Base-by-base conservation (phyloP, 2,888 invertebrate genomes). In the Noctua janthina region DNA sequence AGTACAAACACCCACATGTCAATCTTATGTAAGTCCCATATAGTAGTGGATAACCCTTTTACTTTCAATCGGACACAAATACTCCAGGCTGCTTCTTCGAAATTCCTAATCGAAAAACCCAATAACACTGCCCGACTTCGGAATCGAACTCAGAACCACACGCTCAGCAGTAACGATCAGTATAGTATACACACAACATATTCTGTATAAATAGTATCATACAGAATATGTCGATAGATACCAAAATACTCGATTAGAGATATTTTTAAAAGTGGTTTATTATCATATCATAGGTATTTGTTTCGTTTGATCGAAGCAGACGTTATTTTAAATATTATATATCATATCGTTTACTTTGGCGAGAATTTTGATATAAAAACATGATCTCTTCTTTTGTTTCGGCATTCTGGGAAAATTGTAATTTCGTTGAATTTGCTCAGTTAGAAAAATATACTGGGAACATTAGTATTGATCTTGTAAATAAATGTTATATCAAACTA, bases 271-370 rank as follows among this genome's bases (percentile, higher is more conserved):
- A 35, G 17, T 15, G n/a, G 46, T 54, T 46, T 80, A 80, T 80
- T 54, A 64, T 35, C 20, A 20, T 69, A 62, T 7, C 20, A 43
- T 23, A 11, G 10, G 35, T 54, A 79, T 35, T 2, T 64, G n/a
- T 43, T 51, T 54, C 39, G n/a, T 64, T 80, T 54, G 80, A 64
- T 81, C 20, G 66, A 66, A 39, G 35, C 51, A 15, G 20, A 64
- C 49, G 20, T 15, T 69, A 23, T 69, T 43, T 69, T n/a, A 35
- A 39, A 81, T 46, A 70, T 66, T n/a, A 72, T 59, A 20, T 39
- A 39, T 39, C 66, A 15, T 43, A n/a, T n/a, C 15, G 29, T 67
- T 72, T 80, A 67, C 11, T 43, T 71, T 67, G 51, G 39, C 49
- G 15, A 6, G 66, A 56, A 73, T 81, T 51, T 39, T 43, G 10